Conservation (phyloP, 2,113 vertebrate species). For the Pluvialis apricaria region DNA sequence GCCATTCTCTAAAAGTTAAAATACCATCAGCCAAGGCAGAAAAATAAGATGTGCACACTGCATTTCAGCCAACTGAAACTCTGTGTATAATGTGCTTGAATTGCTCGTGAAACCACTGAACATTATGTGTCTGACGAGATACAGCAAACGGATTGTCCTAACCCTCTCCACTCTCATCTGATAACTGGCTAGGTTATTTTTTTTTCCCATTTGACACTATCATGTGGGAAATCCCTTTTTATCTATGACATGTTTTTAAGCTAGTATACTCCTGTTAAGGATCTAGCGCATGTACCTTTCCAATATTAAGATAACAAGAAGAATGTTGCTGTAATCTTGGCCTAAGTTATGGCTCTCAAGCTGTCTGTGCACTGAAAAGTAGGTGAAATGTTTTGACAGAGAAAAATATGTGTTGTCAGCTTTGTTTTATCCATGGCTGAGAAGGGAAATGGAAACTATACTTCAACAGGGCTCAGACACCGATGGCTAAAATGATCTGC, state of each 20-base stretch:
- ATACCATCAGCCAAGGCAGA: neutral
- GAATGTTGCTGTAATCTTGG: neutral
- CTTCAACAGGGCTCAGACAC: neutral
- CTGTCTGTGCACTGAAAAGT: slow-evolving; percentile 44
- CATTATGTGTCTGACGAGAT: neutral
- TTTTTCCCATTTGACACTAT: neutral
- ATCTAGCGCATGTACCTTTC: slow-evolving; percentile 8
- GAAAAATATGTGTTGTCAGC: slow-evolving; percentile 69
- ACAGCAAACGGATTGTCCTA: neutral
- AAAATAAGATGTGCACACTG: neutral
- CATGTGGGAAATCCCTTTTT: slow-evolving; percentile 2
- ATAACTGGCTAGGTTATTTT: neutral
- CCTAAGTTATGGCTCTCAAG: slow-evolving; percentile 37
- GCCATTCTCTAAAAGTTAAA: neutral
- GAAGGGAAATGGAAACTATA: slow-evolving; percentile 56
- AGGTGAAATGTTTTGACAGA: slow-evolving; percentile 70
- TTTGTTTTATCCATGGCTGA: slow-evolving; percentile 48
- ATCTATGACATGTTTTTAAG: slow-evolving; percentile 10
- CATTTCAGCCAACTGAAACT: neutral
- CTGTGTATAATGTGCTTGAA: neutral
- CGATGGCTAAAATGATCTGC: slow-evolving; percentile 13
- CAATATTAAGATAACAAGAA: slow-evolving; percentile 59
- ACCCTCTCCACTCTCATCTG: neutral
- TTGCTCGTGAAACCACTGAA: neutral
- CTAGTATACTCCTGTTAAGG: neutral